Conservation (phyloP, 2,113 vertebrate species). For the Platycercus adscitus region DNA sequence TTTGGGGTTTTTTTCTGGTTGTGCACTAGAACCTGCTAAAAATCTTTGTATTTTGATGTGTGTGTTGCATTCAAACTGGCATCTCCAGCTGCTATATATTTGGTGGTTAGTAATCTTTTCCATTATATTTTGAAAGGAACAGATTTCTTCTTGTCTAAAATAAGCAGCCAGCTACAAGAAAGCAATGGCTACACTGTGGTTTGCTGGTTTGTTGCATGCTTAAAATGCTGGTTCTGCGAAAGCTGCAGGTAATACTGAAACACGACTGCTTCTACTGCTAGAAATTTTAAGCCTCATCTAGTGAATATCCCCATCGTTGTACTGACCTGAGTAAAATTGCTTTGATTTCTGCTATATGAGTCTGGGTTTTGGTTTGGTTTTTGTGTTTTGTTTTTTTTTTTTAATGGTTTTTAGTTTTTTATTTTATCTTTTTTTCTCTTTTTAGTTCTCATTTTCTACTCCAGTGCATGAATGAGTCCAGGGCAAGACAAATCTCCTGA, state of each 20-base stretch:
- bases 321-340: background rate
- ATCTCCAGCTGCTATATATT: conserved; percentile 42
- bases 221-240: background rate
- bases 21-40: background rate
- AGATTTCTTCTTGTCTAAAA: conserved; percentile 47
- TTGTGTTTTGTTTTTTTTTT: background rate
- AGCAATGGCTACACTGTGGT: conserved; percentile 4
- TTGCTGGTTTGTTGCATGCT: conserved; percentile 7
- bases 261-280: background rate
- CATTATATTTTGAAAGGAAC: conserved; percentile 36
- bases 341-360: background rate
- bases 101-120: conserved; percentile 34
- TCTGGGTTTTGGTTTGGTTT: too few relatives aligned
- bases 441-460: background rate
- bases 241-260: conserved; percentile 5
- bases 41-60: background rate
- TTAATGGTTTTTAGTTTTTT: background rate
- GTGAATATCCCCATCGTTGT: background rate
- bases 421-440: fast-evolving
- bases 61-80: background rate
- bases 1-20: background rate
- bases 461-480: background rate
- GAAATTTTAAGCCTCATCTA: background rate
- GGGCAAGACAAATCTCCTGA: background rate
- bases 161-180: conserved; percentile 25